Base-by-base conservation (phyloP, 1,140 invertebrate genomes). In the Diachasmimorpha longicaudata region DNA sequence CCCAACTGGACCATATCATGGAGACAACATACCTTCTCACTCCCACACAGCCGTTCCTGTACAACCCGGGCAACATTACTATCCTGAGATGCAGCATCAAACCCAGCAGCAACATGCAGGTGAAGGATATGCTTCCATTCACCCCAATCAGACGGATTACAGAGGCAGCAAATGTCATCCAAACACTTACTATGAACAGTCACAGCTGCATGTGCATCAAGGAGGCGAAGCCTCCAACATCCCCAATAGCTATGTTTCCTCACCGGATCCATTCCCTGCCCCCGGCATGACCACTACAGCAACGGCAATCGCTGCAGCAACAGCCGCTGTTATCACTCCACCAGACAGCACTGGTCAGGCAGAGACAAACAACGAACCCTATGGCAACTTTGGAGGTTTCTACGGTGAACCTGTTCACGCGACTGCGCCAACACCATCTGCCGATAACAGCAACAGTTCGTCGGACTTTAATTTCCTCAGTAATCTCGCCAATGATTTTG, bases 381-480 rank as follows among this genome's bases (percentile, higher is more conserved):
- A 93, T 82, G 91, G 90, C 75, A 92, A 91, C 23, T 94, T 92
- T 81, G 92, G 93, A 72, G 93, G 93, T 79, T 94, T 93, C 82
- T 95, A 94, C 85, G 84, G 83, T 19, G 89, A 90, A 19, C 79
- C 86, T 4, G 83, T 86, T n/a, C 91, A 93, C 75, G 87, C 88
- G 14, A 84, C 86, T 55, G 83, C 89, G 58, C 87, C 92, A 25
- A 90, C 79, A 79, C 87, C 79, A 78, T 90, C 84, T 87, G 92
- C 88, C n/a, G 94, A 96, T 78, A 96, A 96, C 86, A 96, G 94
- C 79, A 96, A 96, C 83, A 96, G 94, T 82, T 96, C 95, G 0
- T 96, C 95, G 9, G 96, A 97, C 84, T 97, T 97, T 85, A 96
- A 97, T 86, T 97, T 97, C 82, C 91, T 97, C 48, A 96, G 95